A percentile compares a stretch with the other conserved stretches of the same genome.
Conservation (phyloP, 2,888 invertebrate genomes). For the Cremastinae sp. region DNA sequence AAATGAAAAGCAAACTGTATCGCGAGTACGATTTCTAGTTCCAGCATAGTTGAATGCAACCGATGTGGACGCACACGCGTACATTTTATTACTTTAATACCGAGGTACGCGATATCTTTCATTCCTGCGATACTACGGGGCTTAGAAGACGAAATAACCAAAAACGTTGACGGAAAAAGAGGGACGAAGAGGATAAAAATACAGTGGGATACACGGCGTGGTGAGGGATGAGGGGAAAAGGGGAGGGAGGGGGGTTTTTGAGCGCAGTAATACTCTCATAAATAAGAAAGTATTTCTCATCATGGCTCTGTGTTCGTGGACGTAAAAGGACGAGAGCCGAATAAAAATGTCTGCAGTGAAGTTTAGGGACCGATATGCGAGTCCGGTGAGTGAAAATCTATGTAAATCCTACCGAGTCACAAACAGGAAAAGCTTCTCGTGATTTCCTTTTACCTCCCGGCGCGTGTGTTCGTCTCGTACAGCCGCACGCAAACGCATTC, state of each 20-base stretch:
- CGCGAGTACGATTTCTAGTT: slow-evolving; percentile 36
- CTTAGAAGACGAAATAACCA: slow-evolving; percentile 32
- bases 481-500: neutral
- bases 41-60: slow-evolving; percentile 4
- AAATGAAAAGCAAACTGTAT: slow-evolving; percentile 29
- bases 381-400: slow-evolving; percentile 40
- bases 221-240: no score
- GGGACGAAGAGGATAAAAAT: no score
- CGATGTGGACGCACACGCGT: slow-evolving; percentile 10
- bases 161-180: slow-evolving; percentile 9
- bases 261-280: slow-evolving; percentile 66
- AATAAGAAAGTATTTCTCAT: slow-evolving; percentile 66
- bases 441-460: slow-evolving; percentile 15
- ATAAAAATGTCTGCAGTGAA: slow-evolving; percentile 55
- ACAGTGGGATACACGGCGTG: no score
- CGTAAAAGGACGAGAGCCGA: slow-evolving; percentile 53
- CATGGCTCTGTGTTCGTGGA: slow-evolving; percentile 24
- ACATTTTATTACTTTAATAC: slow-evolving; percentile 6
- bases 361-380: slow-evolving; percentile 56
- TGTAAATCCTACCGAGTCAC: slow-evolving; percentile 40
- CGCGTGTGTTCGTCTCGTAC: neutral
- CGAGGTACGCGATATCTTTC: slow-evolving; percentile 30
- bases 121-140: slow-evolving; percentile 26
- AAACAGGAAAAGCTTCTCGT: slow-evolving; percentile 24
- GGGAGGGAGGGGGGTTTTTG: no score